Conservation (phyloP, 2,797 vertebrate species). For the Ispidina lecontei region DNA sequence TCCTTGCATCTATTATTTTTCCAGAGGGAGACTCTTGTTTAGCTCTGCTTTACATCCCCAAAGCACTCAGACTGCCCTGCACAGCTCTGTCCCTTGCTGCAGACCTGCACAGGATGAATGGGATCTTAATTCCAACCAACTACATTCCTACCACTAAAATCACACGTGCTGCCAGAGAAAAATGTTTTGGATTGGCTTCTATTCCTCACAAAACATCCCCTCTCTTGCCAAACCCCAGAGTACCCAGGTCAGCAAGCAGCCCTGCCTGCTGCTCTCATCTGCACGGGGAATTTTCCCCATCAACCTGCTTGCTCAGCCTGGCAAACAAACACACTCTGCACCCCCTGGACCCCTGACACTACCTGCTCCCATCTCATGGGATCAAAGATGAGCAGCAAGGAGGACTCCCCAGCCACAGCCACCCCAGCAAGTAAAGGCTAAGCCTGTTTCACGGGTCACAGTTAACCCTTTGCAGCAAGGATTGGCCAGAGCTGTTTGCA, state of each 20-base stretch:
- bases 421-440: neutral
- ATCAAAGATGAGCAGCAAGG: neutral
- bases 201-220: neutral
- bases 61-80: neutral
- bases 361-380: neutral
- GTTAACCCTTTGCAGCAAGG: neutral
- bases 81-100: neutral
- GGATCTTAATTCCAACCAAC: conserved; percentile 34
- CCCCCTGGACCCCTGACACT: neutral
- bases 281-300: neutral
- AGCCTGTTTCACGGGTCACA: neutral
- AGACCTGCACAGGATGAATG: rapidly evolving
- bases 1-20: neutral
- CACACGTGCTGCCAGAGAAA: neutral
- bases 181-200: neutral
- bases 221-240: neutral
- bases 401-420: neutral
- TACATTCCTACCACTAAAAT: conserved; percentile 10
- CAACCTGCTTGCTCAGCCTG: neutral
- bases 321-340: neutral
- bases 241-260: neutral
- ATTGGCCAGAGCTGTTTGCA: neutral
- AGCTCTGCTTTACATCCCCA: neutral
- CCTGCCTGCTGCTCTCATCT: neutral
- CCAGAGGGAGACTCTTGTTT: neutral